Conservation (phyloP, 2,888 invertebrate genomes). For the Andrena camellia region DNA sequence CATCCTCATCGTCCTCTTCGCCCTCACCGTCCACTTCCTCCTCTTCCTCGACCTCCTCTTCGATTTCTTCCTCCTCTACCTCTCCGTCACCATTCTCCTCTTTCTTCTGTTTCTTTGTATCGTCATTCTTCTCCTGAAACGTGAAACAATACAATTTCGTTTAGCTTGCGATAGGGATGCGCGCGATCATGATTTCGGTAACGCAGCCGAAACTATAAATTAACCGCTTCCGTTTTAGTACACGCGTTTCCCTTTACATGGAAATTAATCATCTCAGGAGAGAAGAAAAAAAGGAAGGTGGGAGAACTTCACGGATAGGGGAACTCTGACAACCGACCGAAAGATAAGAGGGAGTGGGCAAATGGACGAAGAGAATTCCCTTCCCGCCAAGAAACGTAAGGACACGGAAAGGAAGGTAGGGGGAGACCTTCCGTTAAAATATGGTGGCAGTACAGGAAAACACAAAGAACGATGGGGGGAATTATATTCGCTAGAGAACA, state of each 20-base stretch:
- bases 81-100: conserved; percentile 91
- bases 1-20: conserved; percentile 89
- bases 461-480: conserved; percentile 40
- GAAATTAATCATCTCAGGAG: conserved; percentile 23
- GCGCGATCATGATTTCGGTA: background rate
- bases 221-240: background rate
- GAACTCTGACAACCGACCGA: conserved; percentile 19
- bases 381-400: conserved; percentile 68
- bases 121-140: conserved; percentile 90
- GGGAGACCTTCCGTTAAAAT: conserved; percentile 62
- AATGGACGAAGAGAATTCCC: conserved; percentile 56
- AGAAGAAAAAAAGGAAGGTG: conserved; percentile 38
- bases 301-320: conserved; percentile 27
- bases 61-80: conserved; percentile 87
- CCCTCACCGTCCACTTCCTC: conserved; percentile 89
- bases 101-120: conserved; percentile 92
- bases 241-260: background rate
- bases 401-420: conserved; percentile 51
- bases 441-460: conserved; percentile 60
- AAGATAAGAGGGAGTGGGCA: conserved; percentile 40
- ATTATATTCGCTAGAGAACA: conserved; percentile 3
- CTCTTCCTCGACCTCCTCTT: conserved; percentile 88
- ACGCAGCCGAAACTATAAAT: conserved; percentile 11
- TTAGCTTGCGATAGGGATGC: background rate
- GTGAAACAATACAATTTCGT: conserved; percentile 2